These are phyloP conservation scores for rabbit (Oryctolagus cuniculus) DNA, from an alignment of 2,113 vertebrate species.

Conservation along the genomic window mOryCun1.1 NC_091447.1:45915501-45916000, in stretches of 20 bases:
- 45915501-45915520: too few species aligned
- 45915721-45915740: conserved; percentile 3
- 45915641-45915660: neutral
- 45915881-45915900: neutral
- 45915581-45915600: too few species aligned
- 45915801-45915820: neutral
- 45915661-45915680: neutral
- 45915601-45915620: too few species aligned
- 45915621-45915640: neutral
- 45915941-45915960: neutral
- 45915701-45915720: neutral
- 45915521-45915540: too few species aligned
- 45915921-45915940: conserved; percentile 49
- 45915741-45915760: neutral
- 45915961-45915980: neutral
- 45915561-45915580: too few species aligned
- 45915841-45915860: neutral
- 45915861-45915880: neutral
- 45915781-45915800: conserved; percentile 16
- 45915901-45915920: neutral
- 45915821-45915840: neutral
- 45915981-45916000: neutral
- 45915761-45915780: neutral
- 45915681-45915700: neutral
- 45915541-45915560: too few species aligned